Percentiles rank a stretch among this genome's conserved stretches.
Conservation (phyloP, 2,113 vertebrate species). For the Odocoileus virginianus region DNA sequence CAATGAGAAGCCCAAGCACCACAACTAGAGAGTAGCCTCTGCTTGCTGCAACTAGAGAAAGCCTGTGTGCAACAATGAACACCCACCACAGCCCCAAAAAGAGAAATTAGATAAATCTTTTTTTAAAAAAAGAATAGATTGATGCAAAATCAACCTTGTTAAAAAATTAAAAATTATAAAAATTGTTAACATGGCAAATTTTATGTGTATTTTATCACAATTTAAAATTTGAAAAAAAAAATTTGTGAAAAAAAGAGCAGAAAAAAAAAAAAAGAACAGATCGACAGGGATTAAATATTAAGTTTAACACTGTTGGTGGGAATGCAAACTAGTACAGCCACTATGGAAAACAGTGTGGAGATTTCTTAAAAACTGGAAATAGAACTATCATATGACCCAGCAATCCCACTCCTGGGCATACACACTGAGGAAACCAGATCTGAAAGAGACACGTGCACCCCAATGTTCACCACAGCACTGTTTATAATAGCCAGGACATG, state of each 20-base stretch:
- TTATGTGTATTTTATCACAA: not conserved
- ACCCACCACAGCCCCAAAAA: not conserved
- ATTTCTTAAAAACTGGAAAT: too few relatives aligned
- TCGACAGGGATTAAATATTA: not conserved
- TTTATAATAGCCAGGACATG: too few relatives aligned
- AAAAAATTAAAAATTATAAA: not conserved
- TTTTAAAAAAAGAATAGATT: not conserved
- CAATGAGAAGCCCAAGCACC: not conserved
- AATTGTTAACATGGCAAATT: not conserved
- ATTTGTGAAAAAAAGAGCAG: not conserved
- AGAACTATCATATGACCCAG: too few relatives aligned
- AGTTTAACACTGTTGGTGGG: not conserved
- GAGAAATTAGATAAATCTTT: not conserved
- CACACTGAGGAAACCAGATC: too few relatives aligned
- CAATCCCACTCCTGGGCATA: too few relatives aligned
- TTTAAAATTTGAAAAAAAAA: not conserved
- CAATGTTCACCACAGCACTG: too few relatives aligned
- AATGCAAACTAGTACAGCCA: too few relatives aligned
- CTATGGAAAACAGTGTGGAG: too few relatives aligned
- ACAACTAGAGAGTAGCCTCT: not conserved
- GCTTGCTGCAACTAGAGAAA: not conserved
- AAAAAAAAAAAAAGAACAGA: not conserved
- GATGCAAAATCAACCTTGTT: not conserved
- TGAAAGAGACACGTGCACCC: too few relatives aligned
- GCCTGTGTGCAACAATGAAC: not conserved